Conservation (phyloP, 2,888 invertebrate species). For the Camptogramma bilineatum region DNA sequence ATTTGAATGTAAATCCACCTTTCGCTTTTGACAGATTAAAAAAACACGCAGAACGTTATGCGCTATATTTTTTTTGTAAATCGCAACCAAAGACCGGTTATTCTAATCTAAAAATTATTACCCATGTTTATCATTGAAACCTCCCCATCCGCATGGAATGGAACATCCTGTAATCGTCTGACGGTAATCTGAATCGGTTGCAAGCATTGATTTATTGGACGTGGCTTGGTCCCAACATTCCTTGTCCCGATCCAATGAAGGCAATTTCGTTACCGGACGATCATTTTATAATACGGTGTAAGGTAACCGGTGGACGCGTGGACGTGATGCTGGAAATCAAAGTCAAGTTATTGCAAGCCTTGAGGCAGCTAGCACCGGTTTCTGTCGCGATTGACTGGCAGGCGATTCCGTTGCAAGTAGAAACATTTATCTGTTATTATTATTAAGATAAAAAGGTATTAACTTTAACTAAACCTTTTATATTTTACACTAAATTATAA, state of each 20-base stretch:
- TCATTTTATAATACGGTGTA: slow-evolving; percentile 38
- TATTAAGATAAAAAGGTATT: background rate
- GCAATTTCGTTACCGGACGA: slow-evolving; percentile 67
- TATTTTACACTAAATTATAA: no score
- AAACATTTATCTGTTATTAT: background rate
- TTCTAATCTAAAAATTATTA: slow-evolving; percentile 35
- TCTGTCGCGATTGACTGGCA: slow-evolving; percentile 1
- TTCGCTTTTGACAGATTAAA: no score
- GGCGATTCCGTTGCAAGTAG: slow-evolving; percentile 1
- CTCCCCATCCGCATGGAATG: slow-evolving; percentile 23
- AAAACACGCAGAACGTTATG: no score
- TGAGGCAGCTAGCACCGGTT: slow-evolving; percentile 1
- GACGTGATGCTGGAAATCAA: slow-evolving; percentile 25
- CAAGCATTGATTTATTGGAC: slow-evolving; percentile 78
- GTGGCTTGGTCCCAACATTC: slow-evolving; percentile 64
- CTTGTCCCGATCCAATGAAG: slow-evolving; percentile 68
- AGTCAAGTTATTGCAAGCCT: slow-evolving; percentile 14
- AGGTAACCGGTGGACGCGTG: slow-evolving; percentile 25
- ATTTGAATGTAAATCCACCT: no score
- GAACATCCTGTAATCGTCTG: slow-evolving; percentile 54
- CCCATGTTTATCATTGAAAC: slow-evolving; percentile 28
- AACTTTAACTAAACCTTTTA: no score
- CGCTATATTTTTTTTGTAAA: background rate
- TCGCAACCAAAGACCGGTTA: slow-evolving; percentile 22
- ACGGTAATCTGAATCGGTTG: slow-evolving; percentile 80